A percentile compares a stretch with the other conserved stretches of the same genome.
Conservation (phyloP, 2,113 vertebrate genomes). For the Spermophilus dauricus region DNA sequence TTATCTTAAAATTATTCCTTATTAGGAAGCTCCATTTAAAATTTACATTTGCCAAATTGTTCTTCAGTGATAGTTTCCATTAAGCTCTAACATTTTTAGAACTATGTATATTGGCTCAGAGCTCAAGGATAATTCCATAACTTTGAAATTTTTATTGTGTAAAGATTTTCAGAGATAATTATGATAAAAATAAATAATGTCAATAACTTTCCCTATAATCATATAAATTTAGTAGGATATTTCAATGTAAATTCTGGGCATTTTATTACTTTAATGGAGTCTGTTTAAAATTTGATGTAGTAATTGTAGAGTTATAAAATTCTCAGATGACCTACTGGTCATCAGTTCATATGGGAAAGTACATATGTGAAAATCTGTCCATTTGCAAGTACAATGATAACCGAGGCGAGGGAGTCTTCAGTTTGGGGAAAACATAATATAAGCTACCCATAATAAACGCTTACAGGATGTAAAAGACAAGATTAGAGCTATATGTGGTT, state of each 20-base stretch:
- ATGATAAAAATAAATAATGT: neutral
- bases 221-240: neutral
- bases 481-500: neutral
- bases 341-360: neutral
- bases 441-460: neutral
- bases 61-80: neutral
- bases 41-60: conserved; percentile 7
- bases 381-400: neutral
- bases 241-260: conserved; percentile 37
- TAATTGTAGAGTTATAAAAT: conserved; percentile 31
- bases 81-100: conserved; percentile 33
- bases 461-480: neutral
- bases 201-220: conserved; percentile 3
- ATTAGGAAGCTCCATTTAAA: conserved; percentile 36
- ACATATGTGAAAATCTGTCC: neutral
- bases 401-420: neutral
- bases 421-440: neutral
- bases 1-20: conserved; percentile 44
- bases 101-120: neutral
- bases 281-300: neutral
- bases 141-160: conserved; percentile 56
- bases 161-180: neutral
- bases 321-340: neutral
- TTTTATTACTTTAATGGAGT: neutral
- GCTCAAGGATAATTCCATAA: neutral